These are phyloP conservation scores for Rhingia campestris DNA, from an alignment of 2,888 invertebrate species.

Conservation along the genomic window DNA sequence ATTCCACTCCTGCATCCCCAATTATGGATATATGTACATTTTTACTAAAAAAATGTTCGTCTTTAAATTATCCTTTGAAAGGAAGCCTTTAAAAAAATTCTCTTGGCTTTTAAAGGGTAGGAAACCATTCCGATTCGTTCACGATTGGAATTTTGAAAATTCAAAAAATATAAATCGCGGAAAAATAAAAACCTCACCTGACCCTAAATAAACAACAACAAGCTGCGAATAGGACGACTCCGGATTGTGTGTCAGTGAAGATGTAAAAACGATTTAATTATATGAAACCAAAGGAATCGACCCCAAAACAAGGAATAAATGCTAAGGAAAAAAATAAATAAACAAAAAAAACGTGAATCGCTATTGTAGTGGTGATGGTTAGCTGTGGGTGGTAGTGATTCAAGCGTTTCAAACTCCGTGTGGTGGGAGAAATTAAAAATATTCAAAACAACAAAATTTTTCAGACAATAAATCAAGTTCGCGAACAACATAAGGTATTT, in stretches of 20 bases:
- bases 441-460: conserved; percentile 64
- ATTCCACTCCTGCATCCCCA: conserved; percentile 29
- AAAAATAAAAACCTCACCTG: conserved; percentile 59
- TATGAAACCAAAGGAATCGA: conserved; percentile 73
- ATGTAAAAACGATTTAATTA: conserved; percentile 62
- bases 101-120: conserved; percentile 33
- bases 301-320: conserved; percentile 65
- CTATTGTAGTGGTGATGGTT: conserved; percentile 29
- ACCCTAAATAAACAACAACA: conserved; percentile 71
- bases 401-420: not conserved
- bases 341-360: conserved; percentile 46
- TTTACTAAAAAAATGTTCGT: not conserved
- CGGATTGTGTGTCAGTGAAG: conserved; percentile 47
- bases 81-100: conserved; percentile 1
- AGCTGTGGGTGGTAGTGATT: conserved; percentile 15
- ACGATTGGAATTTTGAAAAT: conserved; percentile 33
- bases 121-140: conserved; percentile 19
- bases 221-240: conserved; percentile 42
- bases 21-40: conserved; percentile 15
- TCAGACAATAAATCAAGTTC: conserved; percentile 70
- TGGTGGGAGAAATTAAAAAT: conserved; percentile 62
- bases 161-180: conserved; percentile 50
- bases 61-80: not conserved
- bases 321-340: conserved; percentile 21
- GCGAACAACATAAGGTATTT: conserved; percentile 30